Percentiles rank a stretch among this genome's conserved stretches.
Conservation (phyloP, 2,888 invertebrate species). For the Nowickia ferox region DNA sequence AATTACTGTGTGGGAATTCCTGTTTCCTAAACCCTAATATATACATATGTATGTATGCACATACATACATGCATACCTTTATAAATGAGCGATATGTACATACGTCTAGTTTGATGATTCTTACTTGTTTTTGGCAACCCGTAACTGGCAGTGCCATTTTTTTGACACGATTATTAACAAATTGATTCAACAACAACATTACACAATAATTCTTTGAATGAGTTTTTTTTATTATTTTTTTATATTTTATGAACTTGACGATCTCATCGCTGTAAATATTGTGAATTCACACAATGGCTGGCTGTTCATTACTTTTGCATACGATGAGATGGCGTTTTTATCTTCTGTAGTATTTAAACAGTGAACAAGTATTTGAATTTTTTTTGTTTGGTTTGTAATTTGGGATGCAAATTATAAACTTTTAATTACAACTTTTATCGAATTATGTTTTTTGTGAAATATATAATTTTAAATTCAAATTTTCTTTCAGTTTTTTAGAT, state of each 20-base stretch:
- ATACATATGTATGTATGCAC: not conserved
- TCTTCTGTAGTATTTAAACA: not conserved
- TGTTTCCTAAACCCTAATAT: not conserved
- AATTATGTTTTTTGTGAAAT: no score
- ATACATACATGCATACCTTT: slow-evolving; percentile 10
- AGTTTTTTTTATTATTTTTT: slow-evolving; percentile 5
- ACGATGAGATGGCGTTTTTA: slow-evolving; percentile 60
- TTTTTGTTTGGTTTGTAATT: not conserved
- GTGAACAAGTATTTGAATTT: not conserved
- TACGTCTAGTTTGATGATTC: not conserved
- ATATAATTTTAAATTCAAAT: no score
- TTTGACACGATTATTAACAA: not conserved
- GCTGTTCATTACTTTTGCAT: slow-evolving; percentile 57
- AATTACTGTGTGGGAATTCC: no score
- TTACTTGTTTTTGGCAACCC: slow-evolving; percentile 31
- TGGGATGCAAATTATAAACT: no score
- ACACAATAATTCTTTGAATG: not conserved
- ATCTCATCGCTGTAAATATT: not conserved
- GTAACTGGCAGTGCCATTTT: slow-evolving; percentile 39
- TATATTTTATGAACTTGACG: slow-evolving; percentile 16
- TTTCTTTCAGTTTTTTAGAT: no score
- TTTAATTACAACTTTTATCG: no score
- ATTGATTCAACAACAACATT: slow-evolving; percentile 6
- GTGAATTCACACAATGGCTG: slow-evolving; percentile 25
- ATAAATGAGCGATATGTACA: no score